Evolutionary conservation across 2,113 vertebrate genomes (phyloP).

Genomic region (Nesoenas mayeri): DNA sequence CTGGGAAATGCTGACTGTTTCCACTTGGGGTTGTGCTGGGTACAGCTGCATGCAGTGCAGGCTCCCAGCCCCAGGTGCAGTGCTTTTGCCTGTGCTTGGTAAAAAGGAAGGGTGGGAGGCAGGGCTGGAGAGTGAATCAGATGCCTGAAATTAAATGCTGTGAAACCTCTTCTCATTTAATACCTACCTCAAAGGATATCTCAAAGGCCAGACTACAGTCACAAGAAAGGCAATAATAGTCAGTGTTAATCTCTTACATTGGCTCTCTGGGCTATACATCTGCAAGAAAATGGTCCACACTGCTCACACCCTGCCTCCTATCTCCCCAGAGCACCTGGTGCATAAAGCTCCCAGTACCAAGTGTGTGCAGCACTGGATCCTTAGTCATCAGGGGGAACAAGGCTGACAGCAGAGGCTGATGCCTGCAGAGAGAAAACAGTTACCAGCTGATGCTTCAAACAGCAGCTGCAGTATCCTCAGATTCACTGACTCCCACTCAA

Average conservation of each 20-base stretch:
- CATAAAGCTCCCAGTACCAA: background rate
- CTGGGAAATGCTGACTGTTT: background rate
- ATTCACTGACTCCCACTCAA: background rate
- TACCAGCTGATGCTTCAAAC: slow-evolving; percentile 27
- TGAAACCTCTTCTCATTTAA: background rate
- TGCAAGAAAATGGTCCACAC: background rate
- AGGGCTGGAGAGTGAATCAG: background rate
- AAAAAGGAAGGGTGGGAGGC: background rate
- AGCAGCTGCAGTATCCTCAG: slow-evolving; percentile 29
- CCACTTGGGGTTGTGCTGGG: background rate
- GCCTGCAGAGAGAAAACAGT: slow-evolving; percentile 14
- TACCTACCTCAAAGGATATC: background rate
- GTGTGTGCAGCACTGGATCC: background rate
- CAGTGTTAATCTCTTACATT: background rate
- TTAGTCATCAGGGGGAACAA: background rate
- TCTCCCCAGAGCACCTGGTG: background rate
- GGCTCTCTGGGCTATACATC: background rate
- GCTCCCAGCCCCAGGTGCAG: background rate
- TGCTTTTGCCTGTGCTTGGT: background rate
- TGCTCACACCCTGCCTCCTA: background rate
- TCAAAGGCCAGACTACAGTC: background rate
- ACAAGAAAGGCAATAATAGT: background rate
- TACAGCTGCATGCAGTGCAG: fast-evolving
- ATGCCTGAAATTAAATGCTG: slow-evolving; percentile 6
- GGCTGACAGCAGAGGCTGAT: slow-evolving; percentile 5